phyloP scores from a whole-genome alignment of 2,888 invertebrate species.

The Cataglyphis livida region DNA sequence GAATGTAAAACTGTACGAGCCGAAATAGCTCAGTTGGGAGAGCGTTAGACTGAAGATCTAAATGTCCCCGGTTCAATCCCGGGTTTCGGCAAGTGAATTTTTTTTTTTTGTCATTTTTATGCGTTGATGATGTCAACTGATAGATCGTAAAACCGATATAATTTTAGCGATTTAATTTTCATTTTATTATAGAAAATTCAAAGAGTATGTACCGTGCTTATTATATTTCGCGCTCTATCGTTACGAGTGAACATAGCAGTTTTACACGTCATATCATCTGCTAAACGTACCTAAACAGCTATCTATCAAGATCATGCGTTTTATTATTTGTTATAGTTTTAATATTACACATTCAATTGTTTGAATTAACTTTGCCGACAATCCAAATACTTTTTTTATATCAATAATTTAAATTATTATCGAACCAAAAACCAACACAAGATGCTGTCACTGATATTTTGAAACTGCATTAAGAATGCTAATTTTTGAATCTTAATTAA shows the following conservation, averaged over 20 bases:
- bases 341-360: background rate
- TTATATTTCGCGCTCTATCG: background rate
- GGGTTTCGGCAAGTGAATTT: conserved; percentile 68
- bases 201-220: background rate
- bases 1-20: background rate
- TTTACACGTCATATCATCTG: background rate
- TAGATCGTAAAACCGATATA: background rate
- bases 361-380: background rate
- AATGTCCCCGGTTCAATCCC: conserved; percentile 75
- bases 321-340: background rate
- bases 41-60: conserved; percentile 76
- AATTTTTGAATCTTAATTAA: background rate
- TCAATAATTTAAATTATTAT: conserved; percentile 12
- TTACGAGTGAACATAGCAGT: background rate
- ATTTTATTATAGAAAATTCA: background rate
- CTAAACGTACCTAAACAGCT: background rate
- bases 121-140: background rate
- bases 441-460: background rate
- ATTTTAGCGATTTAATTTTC: background rate
- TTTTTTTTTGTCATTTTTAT: conserved; percentile 25
- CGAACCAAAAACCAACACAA: background rate
- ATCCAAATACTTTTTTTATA: background rate
- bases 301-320: background rate
- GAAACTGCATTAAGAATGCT: background rate
- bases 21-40: conserved; percentile 77